phyloP scores from a whole-genome alignment of 2,797 vertebrate species.

The Pelodytes ibericus region DNA sequence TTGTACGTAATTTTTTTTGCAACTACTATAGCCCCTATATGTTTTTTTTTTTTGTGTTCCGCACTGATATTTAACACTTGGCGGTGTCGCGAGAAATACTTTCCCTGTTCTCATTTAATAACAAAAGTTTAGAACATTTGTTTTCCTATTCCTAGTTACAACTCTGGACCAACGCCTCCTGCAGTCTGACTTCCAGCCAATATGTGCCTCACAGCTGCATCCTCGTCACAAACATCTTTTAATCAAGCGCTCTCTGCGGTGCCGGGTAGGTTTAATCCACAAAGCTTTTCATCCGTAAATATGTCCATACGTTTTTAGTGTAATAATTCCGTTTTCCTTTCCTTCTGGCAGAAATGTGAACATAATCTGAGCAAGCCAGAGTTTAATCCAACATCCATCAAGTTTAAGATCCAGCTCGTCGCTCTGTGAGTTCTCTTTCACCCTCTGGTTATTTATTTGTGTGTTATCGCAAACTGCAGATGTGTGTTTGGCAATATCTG shows the following conservation, averaged over 20 bases:
- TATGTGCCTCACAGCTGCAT: conserved; percentile 92
- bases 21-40: no score
- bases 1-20: not conserved
- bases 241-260: conserved; percentile 96
- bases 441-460: no score
- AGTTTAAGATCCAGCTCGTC: conserved; percentile 98
- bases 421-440: conserved; percentile 95
- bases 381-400: conserved; percentile 98
- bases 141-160: conserved; percentile 78
- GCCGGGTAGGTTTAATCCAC: conserved; percentile 77
- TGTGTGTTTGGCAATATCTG: no score
- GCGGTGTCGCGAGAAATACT: no score
- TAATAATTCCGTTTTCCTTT: conserved; percentile 23
- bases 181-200: conserved; percentile 95
- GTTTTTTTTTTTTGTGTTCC: no score
- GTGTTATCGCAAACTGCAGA: no score
- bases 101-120: no score
- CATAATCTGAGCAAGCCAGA: conserved; percentile 99
- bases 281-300: not conserved
- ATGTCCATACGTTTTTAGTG: no score
- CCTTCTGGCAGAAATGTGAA: conserved; percentile 89
- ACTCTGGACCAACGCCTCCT: conserved; percentile 92
- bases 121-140: conserved; percentile 1
- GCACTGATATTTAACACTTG: no score
- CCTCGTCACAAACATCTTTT: conserved; percentile 97